Evolutionary conservation across 2,113 vertebrate species (phyloP), one percentile per base, ranked within the genome.

Genomic region (Promerops cafer): DNA sequence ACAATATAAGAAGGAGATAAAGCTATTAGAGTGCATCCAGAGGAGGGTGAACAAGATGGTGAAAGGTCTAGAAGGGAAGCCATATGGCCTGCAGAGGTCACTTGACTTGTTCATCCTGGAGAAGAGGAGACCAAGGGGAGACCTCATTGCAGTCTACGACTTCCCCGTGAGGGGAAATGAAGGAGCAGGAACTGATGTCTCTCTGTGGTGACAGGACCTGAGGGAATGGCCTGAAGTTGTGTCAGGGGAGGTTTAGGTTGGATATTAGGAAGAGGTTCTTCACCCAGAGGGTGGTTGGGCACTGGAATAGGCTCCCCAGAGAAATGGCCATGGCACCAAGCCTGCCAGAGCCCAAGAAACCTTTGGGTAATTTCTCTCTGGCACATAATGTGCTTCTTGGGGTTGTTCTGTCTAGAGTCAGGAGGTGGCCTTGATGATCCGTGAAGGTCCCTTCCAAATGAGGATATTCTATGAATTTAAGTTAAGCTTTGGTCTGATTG

Each of bases 131-230:
- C n/a, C 19, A 33, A 42, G 21, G 15, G 39, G 8, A 54, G 16
- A 47, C 10, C 20, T 68, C 0, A 0, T 33, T 20, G 35, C 21
- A 27, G 12, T 26, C 33, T 76, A 49, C 8, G 31, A 3, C 21
- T 76, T 54, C 21, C 17, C 49, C 0, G 0, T 54, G 47, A 61
- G 17, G 26, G 9, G 6, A 47, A 54, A 39, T 0, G 0, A 66
- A 31, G n/a, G 16, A 45, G 42, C 21, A 35, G 24, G 35, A n/a
- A 16, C 10, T 8, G 22, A 27, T 42, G 30, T 59, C 12, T 37
- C 5, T 68, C 17, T 54, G 31, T 53, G 40, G n/a, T 40, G 39
- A 40, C 12, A 16, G 11, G 6, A 61, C 24, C 39, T 9, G 21
- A 69, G 14, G 14, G 11, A 54, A 61, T 16, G 47, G 54, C 18